Base-by-base conservation (phyloP, 64 coral and sea anemone species). In the Hydrozoanthus tunicans region DNA sequence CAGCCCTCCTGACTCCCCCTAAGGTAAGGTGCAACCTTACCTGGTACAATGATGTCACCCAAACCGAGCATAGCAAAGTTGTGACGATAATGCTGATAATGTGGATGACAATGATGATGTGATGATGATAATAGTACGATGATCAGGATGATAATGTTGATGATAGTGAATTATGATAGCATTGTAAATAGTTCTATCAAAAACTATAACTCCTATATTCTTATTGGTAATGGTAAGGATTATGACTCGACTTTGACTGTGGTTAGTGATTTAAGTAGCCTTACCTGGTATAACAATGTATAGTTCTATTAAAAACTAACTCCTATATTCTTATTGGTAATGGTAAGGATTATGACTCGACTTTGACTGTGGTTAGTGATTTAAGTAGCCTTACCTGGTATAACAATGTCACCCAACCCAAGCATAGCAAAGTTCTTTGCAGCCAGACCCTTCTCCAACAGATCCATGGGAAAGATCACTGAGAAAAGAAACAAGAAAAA, bases 401-500 rank as follows among this genome's bases (percentile, higher is more conserved):
- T 99, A 75, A 99, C 97, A 86, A 99, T 99, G 79, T 99, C 97
- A 12, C 97, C 97, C 73, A 99, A 89, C 17, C 97, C 97, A 58
- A 99, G 54, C 97, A 99, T 99, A 53, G 97, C 97, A 95, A 99
- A 99, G 58, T 99, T 99, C 20, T 92, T 91, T 53, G 97, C 97
- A 14, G 94, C 89, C 15, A 99, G 81, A 25, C 97, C 97, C 26
- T 93, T 99, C 76, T 99, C 97, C 68, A 99, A 81, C 10, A 99
- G 80, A 90, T 99, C 97, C 97, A 99, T 99, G 25, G 97, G 97
- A 79, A 99, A 99, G 32, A 99, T 88, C 91, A 99, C 97, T 99
- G 78, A 69, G 92, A 73, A 56, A 23, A 74, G 11, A 70, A 56
- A 58, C 32, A 43, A 43, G 2, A 43, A 43, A 43, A 43, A 43